phyloP scores from a whole-genome alignment of 2,888 invertebrate genomes.

The Leistus spinibarbis region DNA sequence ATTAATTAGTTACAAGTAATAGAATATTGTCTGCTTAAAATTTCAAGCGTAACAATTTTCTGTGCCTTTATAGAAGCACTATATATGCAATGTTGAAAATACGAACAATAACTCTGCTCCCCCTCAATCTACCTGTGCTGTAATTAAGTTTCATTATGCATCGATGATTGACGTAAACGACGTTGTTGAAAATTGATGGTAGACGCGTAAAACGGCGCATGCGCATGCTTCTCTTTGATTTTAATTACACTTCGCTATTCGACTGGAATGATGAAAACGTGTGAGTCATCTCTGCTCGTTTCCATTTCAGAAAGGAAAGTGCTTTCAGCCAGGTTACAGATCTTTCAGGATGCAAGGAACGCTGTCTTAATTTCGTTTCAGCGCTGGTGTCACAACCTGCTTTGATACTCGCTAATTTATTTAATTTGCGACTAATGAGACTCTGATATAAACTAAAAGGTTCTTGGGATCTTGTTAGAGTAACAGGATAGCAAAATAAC shows the following conservation, averaged over 20 bases:
- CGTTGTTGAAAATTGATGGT: neutral
- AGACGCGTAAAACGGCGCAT: neutral
- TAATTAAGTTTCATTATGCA: neutral
- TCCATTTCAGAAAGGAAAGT: neutral
- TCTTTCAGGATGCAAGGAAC: neutral
- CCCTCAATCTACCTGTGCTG: too few relatives aligned
- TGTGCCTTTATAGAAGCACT: neutral
- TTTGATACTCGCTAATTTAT: slow-evolving; percentile 5
- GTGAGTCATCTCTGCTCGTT: neutral
- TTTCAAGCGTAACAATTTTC: too few relatives aligned
- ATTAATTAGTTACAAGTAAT: too few relatives aligned
- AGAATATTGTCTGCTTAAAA: too few relatives aligned
- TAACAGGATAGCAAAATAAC: neutral
- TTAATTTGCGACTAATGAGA: neutral
- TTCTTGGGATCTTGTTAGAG: neutral
- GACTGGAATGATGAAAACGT: neutral
- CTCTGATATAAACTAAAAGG: neutral
- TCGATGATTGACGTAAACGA: neutral
- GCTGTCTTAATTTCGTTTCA: slow-evolving; percentile 5
- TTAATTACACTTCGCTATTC: slow-evolving; percentile 5
- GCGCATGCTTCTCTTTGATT: slow-evolving; percentile 2
- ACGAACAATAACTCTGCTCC: too few relatives aligned
- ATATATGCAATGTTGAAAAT: too few relatives aligned
- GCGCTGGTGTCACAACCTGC: neutral
- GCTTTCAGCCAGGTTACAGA: neutral